Evolutionary conservation across 2,888 invertebrate species (phyloP).

Genomic region (Oasisia sp.): DNA sequence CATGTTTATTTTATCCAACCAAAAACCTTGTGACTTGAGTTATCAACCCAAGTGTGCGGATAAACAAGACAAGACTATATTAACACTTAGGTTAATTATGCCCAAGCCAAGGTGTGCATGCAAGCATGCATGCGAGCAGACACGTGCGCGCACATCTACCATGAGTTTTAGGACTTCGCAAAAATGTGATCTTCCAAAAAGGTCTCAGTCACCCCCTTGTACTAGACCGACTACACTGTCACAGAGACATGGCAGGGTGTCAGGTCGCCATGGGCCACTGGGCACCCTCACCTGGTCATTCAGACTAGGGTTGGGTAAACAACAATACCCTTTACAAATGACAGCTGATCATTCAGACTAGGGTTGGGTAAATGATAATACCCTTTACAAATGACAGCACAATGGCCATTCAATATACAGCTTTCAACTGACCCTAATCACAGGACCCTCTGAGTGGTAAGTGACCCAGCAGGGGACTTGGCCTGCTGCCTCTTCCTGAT

Average conservation of each 20-base stretch:
- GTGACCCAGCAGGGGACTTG: no score
- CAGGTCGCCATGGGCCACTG: neutral
- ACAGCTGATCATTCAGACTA: neutral
- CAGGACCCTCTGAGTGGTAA: no score
- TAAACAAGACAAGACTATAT: no score
- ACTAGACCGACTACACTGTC: neutral
- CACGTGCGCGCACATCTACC: no score
- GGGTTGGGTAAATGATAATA: neutral
- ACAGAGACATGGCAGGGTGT: neutral
- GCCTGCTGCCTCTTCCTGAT: no score
- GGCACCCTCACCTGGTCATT: neutral
- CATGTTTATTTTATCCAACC: no score
- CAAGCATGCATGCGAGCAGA: no score
- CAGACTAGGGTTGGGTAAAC: neutral
- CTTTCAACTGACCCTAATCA: neutral
- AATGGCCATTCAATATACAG: neutral
- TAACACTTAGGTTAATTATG: no score
- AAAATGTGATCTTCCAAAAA: neutral
- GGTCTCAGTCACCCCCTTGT: neutral
- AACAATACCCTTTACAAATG: neutral
- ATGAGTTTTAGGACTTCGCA: no score
- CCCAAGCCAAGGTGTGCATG: no score
- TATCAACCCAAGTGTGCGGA: no score
- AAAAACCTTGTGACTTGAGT: no score
- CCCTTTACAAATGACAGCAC: neutral